Evolutionary conservation across 2,797 vertebrate genomes (phyloP).

Genomic region (Cuniculus paca): DNA sequence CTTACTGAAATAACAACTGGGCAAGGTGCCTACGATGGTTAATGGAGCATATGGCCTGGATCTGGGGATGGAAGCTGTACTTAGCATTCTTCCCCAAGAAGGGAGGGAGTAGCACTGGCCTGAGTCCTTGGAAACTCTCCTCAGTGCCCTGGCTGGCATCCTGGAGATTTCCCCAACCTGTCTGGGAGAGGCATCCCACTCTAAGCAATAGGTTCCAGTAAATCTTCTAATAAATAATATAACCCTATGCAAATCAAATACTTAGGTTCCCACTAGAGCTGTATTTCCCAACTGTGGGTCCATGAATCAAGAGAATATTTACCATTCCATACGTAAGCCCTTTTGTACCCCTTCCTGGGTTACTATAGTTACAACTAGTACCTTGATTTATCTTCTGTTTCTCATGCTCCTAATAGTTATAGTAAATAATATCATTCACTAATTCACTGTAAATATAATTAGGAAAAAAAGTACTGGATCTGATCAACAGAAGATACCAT

Average conservation of each 20-base stretch:
- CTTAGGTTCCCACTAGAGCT: constrained; percentile 67
- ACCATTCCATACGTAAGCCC: neutral
- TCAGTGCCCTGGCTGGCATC: constrained; percentile 73
- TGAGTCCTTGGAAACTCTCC: constrained; percentile 77
- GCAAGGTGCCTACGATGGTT: constrained; percentile 61
- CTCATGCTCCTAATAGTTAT: neutral
- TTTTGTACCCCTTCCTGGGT: constrained; percentile 40
- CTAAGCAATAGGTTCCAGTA: constrained; percentile 78
- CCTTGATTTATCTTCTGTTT: constrained; percentile 46
- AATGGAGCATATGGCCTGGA: constrained; percentile 75
- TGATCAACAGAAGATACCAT: neutral
- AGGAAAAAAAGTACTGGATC: neutral
- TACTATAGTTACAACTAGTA: constrained; percentile 28
- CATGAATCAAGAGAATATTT: constrained; percentile 52
- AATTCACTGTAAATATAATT: constrained; percentile 34
- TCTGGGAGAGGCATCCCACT: constrained; percentile 75
- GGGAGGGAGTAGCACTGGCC: constrained; percentile 65
- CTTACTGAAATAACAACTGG: constrained; percentile 71
- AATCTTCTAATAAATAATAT: constrained; percentile 74
- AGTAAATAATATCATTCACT: constrained; percentile 16
- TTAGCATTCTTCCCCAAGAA: constrained; percentile 76
- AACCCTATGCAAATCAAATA: constrained; percentile 69
- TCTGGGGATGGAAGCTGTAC: constrained; percentile 69
- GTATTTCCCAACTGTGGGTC: constrained; percentile 45
- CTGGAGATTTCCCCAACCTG: constrained; percentile 74